phyloP scores from a whole-genome alignment of 2,113 vertebrate genomes.

The Sarotherodon lohbergeri region DNA sequence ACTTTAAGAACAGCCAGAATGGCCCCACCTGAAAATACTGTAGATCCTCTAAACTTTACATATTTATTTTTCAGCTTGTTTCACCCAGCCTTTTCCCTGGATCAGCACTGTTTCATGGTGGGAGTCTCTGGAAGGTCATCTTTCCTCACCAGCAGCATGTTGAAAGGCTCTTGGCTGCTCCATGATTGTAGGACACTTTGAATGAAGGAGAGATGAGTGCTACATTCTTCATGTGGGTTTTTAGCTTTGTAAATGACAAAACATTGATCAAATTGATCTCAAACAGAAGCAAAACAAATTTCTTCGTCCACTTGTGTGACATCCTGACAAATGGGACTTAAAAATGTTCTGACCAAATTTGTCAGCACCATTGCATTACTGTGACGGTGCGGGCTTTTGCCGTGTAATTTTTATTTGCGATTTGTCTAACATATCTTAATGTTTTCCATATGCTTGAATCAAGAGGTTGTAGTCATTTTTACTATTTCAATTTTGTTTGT shows the following conservation, averaged over 20 bases:
- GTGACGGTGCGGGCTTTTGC: rapidly evolving
- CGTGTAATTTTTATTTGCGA: rapidly evolving
- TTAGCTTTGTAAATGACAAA: neutral
- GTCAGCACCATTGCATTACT: neutral
- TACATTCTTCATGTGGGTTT: neutral
- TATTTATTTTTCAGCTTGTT: neutral
- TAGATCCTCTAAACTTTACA: neutral
- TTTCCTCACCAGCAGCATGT: neutral
- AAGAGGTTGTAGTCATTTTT: neutral
- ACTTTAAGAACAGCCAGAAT: neutral
- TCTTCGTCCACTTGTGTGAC: neutral
- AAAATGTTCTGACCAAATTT: neutral
- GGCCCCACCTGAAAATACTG: neutral
- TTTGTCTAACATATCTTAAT: neutral
- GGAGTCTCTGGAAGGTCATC: neutral
- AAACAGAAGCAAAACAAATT: neutral
- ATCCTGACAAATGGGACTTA: neutral
- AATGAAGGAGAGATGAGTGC: neutral
- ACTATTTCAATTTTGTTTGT: neutral
- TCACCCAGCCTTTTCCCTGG: neutral
- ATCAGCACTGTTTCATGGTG: neutral
- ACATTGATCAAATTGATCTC: neutral
- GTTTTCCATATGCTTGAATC: neutral
- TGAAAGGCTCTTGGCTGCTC: neutral
- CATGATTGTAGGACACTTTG: neutral